A percentile compares a stretch with the other conserved stretches of the same genome.
Conservation (phyloP, 2,797 vertebrate species). For the Iguana delicatissima region DNA sequence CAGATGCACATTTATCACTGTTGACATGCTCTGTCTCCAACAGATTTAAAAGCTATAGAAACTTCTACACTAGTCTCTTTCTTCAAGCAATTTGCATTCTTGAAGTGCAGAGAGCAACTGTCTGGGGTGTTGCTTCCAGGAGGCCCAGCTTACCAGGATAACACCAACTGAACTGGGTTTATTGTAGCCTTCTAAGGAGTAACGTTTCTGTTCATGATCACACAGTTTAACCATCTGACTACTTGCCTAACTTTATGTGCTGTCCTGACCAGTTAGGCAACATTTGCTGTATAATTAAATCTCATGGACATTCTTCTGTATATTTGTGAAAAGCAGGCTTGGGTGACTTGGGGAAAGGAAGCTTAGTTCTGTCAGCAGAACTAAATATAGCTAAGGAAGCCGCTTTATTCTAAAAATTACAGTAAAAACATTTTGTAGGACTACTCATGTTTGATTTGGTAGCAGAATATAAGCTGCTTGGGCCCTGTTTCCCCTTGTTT, state of each 20-base stretch:
- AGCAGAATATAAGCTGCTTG: neutral
- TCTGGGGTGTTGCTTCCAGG: neutral
- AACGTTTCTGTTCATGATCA: slow-evolving; percentile 12
- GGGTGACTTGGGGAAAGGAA: slow-evolving; percentile 55
- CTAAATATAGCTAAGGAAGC: slow-evolving; percentile 11
- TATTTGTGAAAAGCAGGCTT: slow-evolving; percentile 56
- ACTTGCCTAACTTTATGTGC: slow-evolving; percentile 15
- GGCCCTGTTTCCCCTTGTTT: neutral
- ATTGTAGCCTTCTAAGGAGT: neutral
- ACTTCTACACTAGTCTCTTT: neutral
- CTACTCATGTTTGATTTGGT: slow-evolving; percentile 21
- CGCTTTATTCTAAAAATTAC: neutral
- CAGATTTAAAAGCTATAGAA: neutral
- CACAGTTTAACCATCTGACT: slow-evolving; percentile 3
- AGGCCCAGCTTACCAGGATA: neutral
- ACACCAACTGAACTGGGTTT: neutral
- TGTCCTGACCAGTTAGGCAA: slow-evolving; percentile 38
- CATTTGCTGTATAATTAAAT: slow-evolving; percentile 52
- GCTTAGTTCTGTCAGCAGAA: slow-evolving; percentile 64
- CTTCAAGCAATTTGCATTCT: neutral
- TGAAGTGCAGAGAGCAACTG: neutral
- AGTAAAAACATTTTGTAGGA: neutral
- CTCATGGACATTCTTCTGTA: slow-evolving; percentile 53
- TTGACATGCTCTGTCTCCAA: neutral
- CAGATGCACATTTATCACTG: neutral